Evolutionary conservation across 1,140 invertebrate species (phyloP), one percentile per base, ranked within the genome.

Genomic region (Gryon sp.): DNA sequence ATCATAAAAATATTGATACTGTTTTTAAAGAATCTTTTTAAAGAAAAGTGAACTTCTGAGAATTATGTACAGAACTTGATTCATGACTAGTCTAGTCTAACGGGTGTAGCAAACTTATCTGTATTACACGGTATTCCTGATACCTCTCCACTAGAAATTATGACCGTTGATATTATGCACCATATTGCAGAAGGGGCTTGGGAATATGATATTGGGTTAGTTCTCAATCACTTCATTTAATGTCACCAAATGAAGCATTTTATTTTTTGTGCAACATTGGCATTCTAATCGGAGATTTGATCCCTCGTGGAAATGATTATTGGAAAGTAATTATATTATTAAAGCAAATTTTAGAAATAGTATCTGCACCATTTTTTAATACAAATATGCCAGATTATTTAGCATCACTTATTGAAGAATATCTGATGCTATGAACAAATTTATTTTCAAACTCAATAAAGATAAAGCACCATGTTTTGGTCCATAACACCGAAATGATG

Each of bases 231-330:
- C n/a, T 34, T 5, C 11, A 4, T 34, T 3, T n/a, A 24, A 24
- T 24, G 7, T 43, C 40, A 1, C 18, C 16, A 2, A 43, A 19
- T 22, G 18, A 43, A 4, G 40, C 40, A 3, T 43, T 20, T 20
- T 18, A 18, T 12, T 43, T 43, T 43, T 22, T 43, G 14, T 19
- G 19, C 6, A 43, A 43, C 19, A 22, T 43, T 22, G 40, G 40
- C 22, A 19, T 22, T 20, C 40, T 43, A 2, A 20, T 43, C 1
- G 40, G 7, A 24, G 22, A 24, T 7, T 24, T 24, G 7, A 24
- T 24, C 7, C 7, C 22, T 24, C 22, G 7, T 24, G 22, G 7
- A 4, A 24, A 24, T 24, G 22, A 24, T 24, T 24, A 7, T 24
- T 24, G 22, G 3, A 24, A 7, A 24, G 7, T 24, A 24, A 24